A percentile compares a stretch with the other conserved stretches of the same genome.
phyloP scores from a whole-genome alignment of 2,113 vertebrate species.

The Reinhardtius hippoglossoides region DNA sequence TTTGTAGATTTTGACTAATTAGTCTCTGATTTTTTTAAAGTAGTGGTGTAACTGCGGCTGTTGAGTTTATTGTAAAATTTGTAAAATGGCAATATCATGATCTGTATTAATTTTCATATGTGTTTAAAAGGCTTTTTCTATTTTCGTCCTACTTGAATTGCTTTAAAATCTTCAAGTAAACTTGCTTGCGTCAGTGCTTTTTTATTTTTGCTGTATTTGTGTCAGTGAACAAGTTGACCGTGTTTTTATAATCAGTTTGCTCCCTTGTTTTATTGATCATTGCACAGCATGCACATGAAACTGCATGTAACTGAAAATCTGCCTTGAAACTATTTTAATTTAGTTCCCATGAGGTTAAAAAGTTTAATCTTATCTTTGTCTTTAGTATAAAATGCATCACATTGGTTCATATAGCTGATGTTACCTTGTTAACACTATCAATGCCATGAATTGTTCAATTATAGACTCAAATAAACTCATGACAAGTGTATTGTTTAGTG shows the following conservation, averaged over 20 bases:
- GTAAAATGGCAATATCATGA: slow-evolving; percentile 26
- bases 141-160: slow-evolving; percentile 38
- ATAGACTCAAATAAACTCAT: neutral
- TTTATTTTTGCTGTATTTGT: slow-evolving; percentile 12
- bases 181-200: slow-evolving; percentile 13
- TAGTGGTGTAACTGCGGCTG: slow-evolving; percentile 9
- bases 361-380: no score
- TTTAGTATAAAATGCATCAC: no score
- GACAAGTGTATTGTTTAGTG: neutral
- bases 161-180: slow-evolving; percentile 46
- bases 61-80: slow-evolving; percentile 51
- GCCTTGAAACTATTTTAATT: neutral
- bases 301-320: neutral
- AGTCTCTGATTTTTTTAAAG: slow-evolving; percentile 24
- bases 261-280: neutral
- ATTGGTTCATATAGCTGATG: no score
- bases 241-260: neutral
- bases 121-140: slow-evolving; percentile 41
- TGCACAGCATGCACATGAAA: neutral
- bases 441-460: neutral
- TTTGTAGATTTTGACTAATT: slow-evolving; percentile 17
- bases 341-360: neutral
- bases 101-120: slow-evolving; percentile 38
- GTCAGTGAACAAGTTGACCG: neutral
- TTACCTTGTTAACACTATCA: neutral